Conservation (phyloP, 2,888 invertebrate species). For the Nymphalis c-album region DNA sequence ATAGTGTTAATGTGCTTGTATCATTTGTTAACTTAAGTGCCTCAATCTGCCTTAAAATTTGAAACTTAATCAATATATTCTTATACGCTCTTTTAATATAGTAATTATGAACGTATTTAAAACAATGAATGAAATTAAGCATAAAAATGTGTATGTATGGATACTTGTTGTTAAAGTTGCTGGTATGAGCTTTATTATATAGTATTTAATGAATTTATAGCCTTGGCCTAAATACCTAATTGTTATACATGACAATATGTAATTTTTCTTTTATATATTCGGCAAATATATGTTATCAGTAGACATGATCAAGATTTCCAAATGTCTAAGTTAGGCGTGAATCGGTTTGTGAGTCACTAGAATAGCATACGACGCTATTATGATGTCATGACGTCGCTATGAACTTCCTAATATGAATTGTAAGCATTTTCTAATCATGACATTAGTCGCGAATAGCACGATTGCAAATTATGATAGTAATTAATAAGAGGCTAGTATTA, state of each 20-base stretch:
- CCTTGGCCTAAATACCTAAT: conserved; percentile 30
- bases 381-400: conserved; percentile 28
- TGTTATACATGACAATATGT: conserved; percentile 37
- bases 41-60: conserved; percentile 66
- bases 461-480: conserved; percentile 17
- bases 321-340: conserved; percentile 32
- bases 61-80: conserved; percentile 47
- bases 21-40: conserved; percentile 58
- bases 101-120: conserved; percentile 43
- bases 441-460: conserved; percentile 33
- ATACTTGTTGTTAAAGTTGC: conserved; percentile 49
- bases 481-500: conserved; percentile 32
- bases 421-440: conserved; percentile 33
- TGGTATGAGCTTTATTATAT: conserved; percentile 71
- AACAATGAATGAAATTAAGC: conserved; percentile 38
- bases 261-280: conserved; percentile 22
- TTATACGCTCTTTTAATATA: conserved; percentile 44
- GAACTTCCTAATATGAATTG: conserved; percentile 14
- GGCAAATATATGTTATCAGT: conserved; percentile 16
- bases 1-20: conserved; percentile 47
- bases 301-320: conserved; percentile 29
- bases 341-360: conserved; percentile 29
- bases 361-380: conserved; percentile 14
- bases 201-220: conserved; percentile 48
- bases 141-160: conserved; percentile 45